Evolutionary conservation across 2,113 vertebrate genomes (phyloP), one percentile per base, ranked within the genome.

Genomic region (Xenus cinereus): DNA sequence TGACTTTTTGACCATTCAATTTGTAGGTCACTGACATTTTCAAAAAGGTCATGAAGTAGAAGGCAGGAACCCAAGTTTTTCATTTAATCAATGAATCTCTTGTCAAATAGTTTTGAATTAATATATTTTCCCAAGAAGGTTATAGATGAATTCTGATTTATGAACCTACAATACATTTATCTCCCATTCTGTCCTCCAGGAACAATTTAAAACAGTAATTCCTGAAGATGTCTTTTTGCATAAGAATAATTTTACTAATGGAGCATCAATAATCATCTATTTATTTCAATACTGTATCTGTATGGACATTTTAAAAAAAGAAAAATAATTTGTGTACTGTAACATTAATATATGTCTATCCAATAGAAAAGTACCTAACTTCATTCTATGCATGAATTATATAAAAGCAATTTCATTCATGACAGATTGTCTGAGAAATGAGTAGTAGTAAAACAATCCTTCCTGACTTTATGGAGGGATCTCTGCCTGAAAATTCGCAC

Each of bases 401-500:
- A 27, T 4, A 69, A 69, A 45, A 28, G 26, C 48, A 60, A 86
- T 22, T 24, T 57, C 19, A 64, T 9, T n/a, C 26, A 7, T 1
- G 4, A 62, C 46, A 72, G 32, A 60, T 8, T 2, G 62, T 23
- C 53, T 53, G 32, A 68, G 50, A 66, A 80, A 62, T 12, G 6
- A 89, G 19, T 6, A 60, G 32, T 6, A 75, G 53, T 6, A 39
- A 82, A 84, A 22, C 32, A 64, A 43, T 8, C 68, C 56, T 66
- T 77, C 33, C n/a, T 9, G 26, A 77, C 37, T 77, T 73, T 26
- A 63, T 17, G 23, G 76, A 92, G 51, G 66, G 91, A 95, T 30
- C 66, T 95, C 91, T 89, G 90, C 45, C 74, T 92, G 79, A 83
- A 85, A 90, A 75, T 46, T 85, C 57, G 56, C 69, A 22, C 63